phyloP scores from a whole-genome alignment of 1,140 invertebrate species.

The Metaphire vulgaris region DNA sequence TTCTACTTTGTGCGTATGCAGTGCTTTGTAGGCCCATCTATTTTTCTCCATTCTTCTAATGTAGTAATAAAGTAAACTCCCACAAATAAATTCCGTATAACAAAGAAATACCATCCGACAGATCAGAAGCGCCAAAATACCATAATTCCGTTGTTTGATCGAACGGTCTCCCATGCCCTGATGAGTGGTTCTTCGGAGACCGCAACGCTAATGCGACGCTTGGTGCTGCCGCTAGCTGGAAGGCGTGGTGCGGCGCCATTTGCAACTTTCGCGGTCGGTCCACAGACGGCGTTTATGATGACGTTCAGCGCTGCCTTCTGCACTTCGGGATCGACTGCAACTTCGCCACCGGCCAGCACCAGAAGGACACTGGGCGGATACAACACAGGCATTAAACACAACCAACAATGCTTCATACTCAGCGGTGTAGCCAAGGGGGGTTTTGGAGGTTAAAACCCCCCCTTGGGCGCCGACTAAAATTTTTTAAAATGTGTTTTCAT shows the following conservation, averaged over 20 bases:
- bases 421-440: background rate
- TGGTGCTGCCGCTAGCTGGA: slow-evolving; percentile 51
- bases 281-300: slow-evolving; percentile 86
- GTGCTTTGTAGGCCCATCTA: no score
- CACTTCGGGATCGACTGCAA: slow-evolving; percentile 79
- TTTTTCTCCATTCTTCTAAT: no score
- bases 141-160: slow-evolving; percentile 94
- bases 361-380: slow-evolving; percentile 58
- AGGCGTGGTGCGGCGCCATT: background rate
- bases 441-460: no score
- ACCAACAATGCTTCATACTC: slow-evolving; percentile 8
- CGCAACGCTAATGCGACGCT: slow-evolving; percentile 66
- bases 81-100: no score
- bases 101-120: no score
- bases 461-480: no score
- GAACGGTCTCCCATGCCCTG: slow-evolving; percentile 84
- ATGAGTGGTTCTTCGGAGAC: slow-evolving; percentile 77
- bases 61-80: no score
- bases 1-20: no score
- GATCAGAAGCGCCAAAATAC: no score
- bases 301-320: slow-evolving; percentile 80
- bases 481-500: no score
- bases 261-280: slow-evolving; percentile 71
- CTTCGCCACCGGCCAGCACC: slow-evolving; percentile 81
- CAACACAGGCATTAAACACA: no score